Base-by-base conservation (phyloP, 2,797 vertebrate genomes). In the Fratercula arctica region DNA sequence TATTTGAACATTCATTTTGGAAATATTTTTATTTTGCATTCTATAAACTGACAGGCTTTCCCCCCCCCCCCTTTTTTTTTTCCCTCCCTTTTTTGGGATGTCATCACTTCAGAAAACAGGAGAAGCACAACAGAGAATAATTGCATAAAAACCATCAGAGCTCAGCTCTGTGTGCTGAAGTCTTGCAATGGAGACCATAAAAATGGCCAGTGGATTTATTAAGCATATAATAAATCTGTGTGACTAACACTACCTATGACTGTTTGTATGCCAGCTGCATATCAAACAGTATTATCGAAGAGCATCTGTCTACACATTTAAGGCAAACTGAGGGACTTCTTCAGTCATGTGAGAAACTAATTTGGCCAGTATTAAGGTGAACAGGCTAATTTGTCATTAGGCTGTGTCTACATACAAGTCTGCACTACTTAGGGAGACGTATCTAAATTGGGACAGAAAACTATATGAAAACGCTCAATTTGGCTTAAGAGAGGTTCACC, bases 1-100 rank as follows among this genome's bases (percentile, higher is more conserved):
- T 87, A 50, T 82, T 14, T 74, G 70, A 87, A 82, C 50, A 68
- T 75, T 89, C 72, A 61, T 90, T 95, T 95, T 84, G 37, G 73
- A 95, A 90, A 76, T 86, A 82, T 86, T 85, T 97, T 94, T 81
- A 57, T 74, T 93, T 93, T 88, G 16, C 56, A 74, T 67, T 85
- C 66, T 73, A 64, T 37, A 86, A 92, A 60, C 20, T 54, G 70
- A 19, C 29, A 82, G 16, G 29, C 4, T 73, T 35, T 8, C 35
- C 35, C 35, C 35, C 35, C 35, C 35, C 35, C 35, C 39, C 10
- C 39, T 74, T 59, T 83, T 3, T 33, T n/a, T 60, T 18, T 8
- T 1, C 4, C 25, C 5, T 1, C 6, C 5, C 3, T 41, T 72
- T 57, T 89, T 73, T 15, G 6, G 7, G 18, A 69, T 60, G 50